Conservation (phyloP, 92 coral and sea anemone species). For the Porites lobata region DNA sequence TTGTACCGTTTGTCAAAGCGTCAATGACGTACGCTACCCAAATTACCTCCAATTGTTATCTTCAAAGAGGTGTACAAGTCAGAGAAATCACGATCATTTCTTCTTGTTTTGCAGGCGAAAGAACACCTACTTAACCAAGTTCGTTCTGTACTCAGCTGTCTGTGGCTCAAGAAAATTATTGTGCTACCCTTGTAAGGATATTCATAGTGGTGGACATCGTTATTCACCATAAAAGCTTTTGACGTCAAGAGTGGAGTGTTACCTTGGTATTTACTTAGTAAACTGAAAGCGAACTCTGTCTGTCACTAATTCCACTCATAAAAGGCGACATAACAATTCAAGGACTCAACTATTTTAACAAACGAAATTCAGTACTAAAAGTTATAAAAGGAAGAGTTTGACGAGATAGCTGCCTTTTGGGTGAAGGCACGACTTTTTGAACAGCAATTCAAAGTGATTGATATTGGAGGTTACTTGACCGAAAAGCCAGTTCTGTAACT, state of each 20-base stretch:
- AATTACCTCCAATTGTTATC: conserved; percentile 7
- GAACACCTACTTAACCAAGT: not conserved
- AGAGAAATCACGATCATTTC: not conserved
- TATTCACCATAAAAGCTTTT: conserved; percentile 20
- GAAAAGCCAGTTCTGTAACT: not conserved
- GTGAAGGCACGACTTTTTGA: not conserved
- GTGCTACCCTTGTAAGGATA: not conserved
- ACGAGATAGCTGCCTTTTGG: not conserved
- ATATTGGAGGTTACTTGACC: not conserved
- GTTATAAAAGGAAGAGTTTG: not conserved
- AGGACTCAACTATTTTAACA: not conserved
- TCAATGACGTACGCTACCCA: conserved; percentile 26
- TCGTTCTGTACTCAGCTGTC: not conserved
- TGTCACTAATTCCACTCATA: not conserved
- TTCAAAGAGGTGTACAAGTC: not conserved
- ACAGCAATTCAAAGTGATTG: not conserved
- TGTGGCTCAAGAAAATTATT: not conserved
- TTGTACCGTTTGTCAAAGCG: conserved; percentile 38
- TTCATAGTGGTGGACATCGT: not conserved
- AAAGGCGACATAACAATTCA: not conserved
- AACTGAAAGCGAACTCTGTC: not conserved
- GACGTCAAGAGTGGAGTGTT: conserved; percentile 12
- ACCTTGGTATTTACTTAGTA: conserved; percentile 1
- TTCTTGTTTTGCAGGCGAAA: conserved; percentile 35
- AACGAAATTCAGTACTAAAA: too few species aligned